Evolutionary conservation across 2,888 invertebrate genomes (phyloP).

Genomic region (Petrophora chlorosata): DNA sequence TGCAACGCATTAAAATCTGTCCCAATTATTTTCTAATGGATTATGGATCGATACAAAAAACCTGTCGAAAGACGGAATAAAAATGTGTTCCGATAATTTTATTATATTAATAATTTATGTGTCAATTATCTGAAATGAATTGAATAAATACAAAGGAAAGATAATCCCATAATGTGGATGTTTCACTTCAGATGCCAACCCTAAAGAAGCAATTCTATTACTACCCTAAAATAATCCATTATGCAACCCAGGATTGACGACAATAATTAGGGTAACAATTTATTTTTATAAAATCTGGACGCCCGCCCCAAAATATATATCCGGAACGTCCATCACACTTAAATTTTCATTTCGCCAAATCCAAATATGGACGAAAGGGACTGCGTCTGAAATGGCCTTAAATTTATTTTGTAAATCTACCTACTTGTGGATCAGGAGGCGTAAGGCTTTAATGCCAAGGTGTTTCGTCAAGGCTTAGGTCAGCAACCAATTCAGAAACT

Average conservation of each 20-base stretch:
- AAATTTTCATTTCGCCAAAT: constrained; percentile 22
- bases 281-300: constrained; percentile 20
- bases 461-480: neutral
- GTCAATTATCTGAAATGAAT: no score
- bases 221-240: neutral
- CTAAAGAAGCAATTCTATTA: neutral
- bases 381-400: constrained; percentile 1
- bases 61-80: no score
- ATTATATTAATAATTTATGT: no score
- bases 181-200: no score
- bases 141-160: no score
- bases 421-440: neutral
- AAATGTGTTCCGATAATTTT: no score
- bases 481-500: no score
- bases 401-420: constrained; percentile 4
- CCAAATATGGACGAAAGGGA: constrained; percentile 1
- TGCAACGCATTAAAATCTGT: no score
- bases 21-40: no score
- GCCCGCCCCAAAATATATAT: constrained; percentile 8
- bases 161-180: no score
- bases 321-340: constrained; percentile 19
- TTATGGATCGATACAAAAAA: no score
- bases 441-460: neutral
- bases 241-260: neutral
- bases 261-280: constrained; percentile 26